A percentile compares a stretch with the other conserved stretches of the same genome.
Evolutionary conservation across 2,888 invertebrate species (phyloP).

Genomic region (Brenthis daphne): DNA sequence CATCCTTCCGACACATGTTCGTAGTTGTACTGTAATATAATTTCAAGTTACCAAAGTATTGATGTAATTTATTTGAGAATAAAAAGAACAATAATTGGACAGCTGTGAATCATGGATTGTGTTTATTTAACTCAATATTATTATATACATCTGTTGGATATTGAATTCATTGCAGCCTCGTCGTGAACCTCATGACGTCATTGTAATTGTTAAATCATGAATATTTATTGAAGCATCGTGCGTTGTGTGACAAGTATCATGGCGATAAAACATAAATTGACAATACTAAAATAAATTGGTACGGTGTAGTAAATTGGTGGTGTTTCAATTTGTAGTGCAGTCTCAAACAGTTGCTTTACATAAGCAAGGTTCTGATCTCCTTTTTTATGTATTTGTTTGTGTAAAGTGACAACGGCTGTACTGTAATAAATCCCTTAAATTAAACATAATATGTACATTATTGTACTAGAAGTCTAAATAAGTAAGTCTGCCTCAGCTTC

Average conservation of each 20-base stretch:
- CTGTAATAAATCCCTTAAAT: not conserved
- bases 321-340: slow-evolving; percentile 23
- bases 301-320: slow-evolving; percentile 60
- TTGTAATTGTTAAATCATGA: not conserved
- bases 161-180: not conserved
- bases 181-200: too few relatives aligned
- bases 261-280: slow-evolving; percentile 61
- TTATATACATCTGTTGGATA: not conserved
- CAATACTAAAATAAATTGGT: slow-evolving; percentile 76
- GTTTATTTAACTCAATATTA: not conserved
- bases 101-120: not conserved
- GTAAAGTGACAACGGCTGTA: not conserved
- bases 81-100: slow-evolving; percentile 8
- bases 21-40: slow-evolving; percentile 64
- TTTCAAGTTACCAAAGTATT: slow-evolving; percentile 77
- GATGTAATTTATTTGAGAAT: slow-evolving; percentile 42
- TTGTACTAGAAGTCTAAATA: too few relatives aligned
- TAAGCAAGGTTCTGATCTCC: not conserved
- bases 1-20: slow-evolving; percentile 45
- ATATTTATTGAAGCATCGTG: slow-evolving; percentile 18
- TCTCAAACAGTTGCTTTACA: not conserved
- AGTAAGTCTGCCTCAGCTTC: too few relatives aligned
- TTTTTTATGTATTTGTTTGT: not conserved
- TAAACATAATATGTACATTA: too few relatives aligned
- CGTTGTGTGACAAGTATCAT: slow-evolving; percentile 33